These are phyloP conservation scores for Hippopotamus amphibius DNA, from an alignment of 2,113 vertebrate species.

Conservation along the genomic window DNA sequence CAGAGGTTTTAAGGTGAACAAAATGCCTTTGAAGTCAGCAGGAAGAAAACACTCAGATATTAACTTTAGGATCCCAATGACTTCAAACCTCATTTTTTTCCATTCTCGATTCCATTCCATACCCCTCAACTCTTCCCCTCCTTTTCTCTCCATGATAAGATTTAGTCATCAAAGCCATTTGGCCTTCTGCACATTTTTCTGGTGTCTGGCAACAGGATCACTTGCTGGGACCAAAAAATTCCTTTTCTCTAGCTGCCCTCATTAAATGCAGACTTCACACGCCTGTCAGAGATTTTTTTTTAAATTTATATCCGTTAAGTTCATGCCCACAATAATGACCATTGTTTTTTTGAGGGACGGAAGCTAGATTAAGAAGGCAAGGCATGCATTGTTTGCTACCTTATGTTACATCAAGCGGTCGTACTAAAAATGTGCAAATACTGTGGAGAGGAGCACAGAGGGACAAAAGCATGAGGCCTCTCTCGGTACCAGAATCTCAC, in stretches of 20 bases:
- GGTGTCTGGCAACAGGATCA: conserved; percentile 66
- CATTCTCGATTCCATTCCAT: background rate
- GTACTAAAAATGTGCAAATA: background rate
- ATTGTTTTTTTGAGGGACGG: background rate
- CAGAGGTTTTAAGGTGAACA: background rate
- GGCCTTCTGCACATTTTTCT: conserved; percentile 47
- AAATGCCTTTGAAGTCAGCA: background rate
- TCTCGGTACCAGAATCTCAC: background rate
- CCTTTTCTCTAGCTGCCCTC: conserved; percentile 59
- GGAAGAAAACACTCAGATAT: background rate
- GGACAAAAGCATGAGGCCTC: background rate
- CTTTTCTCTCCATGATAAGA: background rate
- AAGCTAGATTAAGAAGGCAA: conserved; percentile 1
- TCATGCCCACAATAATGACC: background rate
- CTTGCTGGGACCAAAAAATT: conserved; percentile 52
- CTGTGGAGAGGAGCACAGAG: background rate
- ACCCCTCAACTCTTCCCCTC: background rate
- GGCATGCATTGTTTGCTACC: background rate
- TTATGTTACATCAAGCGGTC: background rate
- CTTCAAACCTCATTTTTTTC: background rate
- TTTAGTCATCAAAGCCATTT: conserved; percentile 41
- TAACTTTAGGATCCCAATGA: background rate
- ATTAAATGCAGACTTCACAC: conserved; percentile 54
- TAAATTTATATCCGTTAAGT: background rate
- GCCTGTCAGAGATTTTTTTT: background rate